Evolutionary conservation across 2,888 invertebrate genomes (phyloP), one percentile per base, ranked within the genome.

Genomic region (Andrena bicolor): DNA sequence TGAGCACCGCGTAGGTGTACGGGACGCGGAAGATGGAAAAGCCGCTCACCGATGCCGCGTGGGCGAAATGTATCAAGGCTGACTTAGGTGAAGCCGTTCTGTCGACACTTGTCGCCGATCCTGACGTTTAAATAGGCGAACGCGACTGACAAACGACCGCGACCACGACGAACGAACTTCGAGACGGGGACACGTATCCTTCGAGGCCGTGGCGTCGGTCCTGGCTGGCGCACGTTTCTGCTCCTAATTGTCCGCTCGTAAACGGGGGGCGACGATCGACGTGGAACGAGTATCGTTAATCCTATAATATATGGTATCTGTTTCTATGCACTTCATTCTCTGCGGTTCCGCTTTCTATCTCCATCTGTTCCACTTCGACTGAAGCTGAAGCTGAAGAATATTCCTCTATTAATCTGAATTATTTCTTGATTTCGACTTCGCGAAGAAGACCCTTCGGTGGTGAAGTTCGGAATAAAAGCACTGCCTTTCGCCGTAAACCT

Each of bases 11-110:
- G 93, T 93, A 91, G 93, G 93, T 91, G 92, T 90, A 88, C 85
- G 89, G 88, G 90, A 93, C 91, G 90, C 93, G 93, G 92, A 93
- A 93, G 93, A 92, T 92, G 91, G 91, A 92, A 92, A 92, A 92
- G 92, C 90, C 89, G 89, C 89, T 91, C 90, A 88, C 90, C 87
- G 63, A 78, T 72, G 72, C 76, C 80, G 80, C 84, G 92, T 92
- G 89, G 92, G 92, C 92, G 92, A 92, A 92, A 91, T 92, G 90
- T 92, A 92, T 92, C 91, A 91, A 91, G 92, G 92, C 91, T 87
- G 86, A 80, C 86, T 84, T 75, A 84, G 82, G 82, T 72, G 82
- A 74, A 80, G 84, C 63, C 80, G 73, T 86, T 80, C 86, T 86
- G 86, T 85, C 87, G 87, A 86, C 89, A 85, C 86, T 86, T 85